Conservation (phyloP, 2,797 vertebrate genomes). For the Gila robusta region DNA sequence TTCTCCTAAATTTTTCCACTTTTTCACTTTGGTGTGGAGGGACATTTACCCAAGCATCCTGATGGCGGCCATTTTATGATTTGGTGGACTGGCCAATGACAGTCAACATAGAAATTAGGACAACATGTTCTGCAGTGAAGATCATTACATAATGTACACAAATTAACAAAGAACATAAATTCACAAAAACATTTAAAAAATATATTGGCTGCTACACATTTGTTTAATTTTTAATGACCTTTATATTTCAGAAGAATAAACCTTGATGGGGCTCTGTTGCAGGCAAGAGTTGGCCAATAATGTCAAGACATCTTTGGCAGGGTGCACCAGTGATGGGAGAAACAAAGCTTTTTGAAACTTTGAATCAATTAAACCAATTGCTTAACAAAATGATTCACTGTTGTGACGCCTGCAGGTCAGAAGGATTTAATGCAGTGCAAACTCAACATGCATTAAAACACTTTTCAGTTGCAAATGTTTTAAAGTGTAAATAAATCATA, state of each 20-base stretch:
- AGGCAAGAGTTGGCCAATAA: too few species aligned
- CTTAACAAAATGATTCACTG: too few species aligned
- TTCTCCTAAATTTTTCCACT: neutral
- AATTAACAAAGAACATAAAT: neutral
- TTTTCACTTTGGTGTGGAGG: neutral
- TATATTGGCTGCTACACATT: neutral
- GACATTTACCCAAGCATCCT: neutral
- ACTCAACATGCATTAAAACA: neutral
- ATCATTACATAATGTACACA: neutral
- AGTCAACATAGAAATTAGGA: neutral
- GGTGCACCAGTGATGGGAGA: too few species aligned
- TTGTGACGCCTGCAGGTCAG: neutral
- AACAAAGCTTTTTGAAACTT: too few species aligned
- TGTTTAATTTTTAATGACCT: neutral
- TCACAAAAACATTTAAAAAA: neutral
- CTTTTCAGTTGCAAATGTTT: too few species aligned
- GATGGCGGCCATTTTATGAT: conserved; percentile 25
- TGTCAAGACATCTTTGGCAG: too few species aligned
- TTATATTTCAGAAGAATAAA: too few species aligned
- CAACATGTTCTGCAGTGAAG: neutral
- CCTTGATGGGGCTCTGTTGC: too few species aligned
- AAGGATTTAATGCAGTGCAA: neutral
- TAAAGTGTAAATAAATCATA: neutral
- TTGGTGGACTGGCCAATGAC: neutral
- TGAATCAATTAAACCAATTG: too few species aligned